Percentiles rank a stretch among this genome's conserved stretches.
phyloP scores from a whole-genome alignment of 1,140 invertebrate species.

The Cyphomyrmex costatus region DNA sequence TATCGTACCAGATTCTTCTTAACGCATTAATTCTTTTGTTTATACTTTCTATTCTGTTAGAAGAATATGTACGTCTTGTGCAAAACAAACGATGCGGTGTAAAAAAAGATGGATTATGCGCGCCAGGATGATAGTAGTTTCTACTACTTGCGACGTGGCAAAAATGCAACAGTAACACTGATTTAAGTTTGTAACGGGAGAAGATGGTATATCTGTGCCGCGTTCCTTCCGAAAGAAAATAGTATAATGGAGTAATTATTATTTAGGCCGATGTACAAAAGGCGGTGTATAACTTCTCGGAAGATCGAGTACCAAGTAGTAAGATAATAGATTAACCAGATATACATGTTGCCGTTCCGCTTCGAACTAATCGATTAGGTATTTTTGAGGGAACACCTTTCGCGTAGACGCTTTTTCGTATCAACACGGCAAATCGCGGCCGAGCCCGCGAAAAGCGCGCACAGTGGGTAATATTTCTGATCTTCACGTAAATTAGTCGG shows the following conservation, averaged over 20 bases:
- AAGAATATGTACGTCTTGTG: neutral
- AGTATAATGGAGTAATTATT: constrained; percentile 62
- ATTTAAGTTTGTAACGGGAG: constrained; percentile 50
- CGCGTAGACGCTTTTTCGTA: constrained; percentile 36
- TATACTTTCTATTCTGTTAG: neutral
- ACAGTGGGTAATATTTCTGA: constrained; percentile 35
- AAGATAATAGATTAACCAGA: constrained; percentile 71
- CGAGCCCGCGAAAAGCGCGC: constrained; percentile 30
- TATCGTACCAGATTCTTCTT: neutral
- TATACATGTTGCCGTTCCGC: constrained; percentile 65
- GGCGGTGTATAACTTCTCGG: constrained; percentile 36
- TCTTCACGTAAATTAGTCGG: constrained; percentile 52
- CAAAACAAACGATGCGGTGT: neutral
- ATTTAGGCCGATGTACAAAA: constrained; percentile 46
- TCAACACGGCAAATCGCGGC: constrained; percentile 40
- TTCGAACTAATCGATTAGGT: constrained; percentile 68
- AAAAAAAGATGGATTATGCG: neutral
- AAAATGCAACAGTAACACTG: constrained; percentile 44
- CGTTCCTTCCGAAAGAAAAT: constrained; percentile 54
- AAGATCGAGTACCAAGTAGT: constrained; percentile 55
- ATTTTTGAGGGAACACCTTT: constrained; percentile 54
- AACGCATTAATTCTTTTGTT: neutral
- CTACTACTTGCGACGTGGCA: constrained; percentile 34
- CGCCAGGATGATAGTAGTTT: constrained; percentile 24
- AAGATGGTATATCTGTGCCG: constrained; percentile 51